Evolutionary conservation across 2,113 vertebrate genomes (phyloP), one percentile per base, ranked within the genome.

Genomic region (Callipepla squamata): DNA sequence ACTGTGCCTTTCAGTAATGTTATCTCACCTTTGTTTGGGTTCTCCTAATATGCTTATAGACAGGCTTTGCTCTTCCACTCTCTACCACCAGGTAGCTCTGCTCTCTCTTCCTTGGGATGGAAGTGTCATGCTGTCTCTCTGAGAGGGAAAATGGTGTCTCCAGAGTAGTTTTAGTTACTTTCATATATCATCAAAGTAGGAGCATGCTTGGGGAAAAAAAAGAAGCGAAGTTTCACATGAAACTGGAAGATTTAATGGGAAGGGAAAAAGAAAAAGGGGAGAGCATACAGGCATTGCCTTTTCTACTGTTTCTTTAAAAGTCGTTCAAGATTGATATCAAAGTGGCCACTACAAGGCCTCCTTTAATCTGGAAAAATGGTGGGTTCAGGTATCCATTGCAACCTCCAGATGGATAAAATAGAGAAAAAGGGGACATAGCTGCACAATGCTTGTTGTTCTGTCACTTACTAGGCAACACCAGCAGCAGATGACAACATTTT

Each of bases 51-150:
- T 3, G 8, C 12, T 44, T 3, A 1, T 3, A 7, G 5, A 11
- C 26, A 55, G 61, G 25, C 53, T 84, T 73, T 92, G 80, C 70
- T 89, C 34, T 94, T 91, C 89, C 42, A 19, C 21, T 59, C 19
- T 87, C 85, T 30, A 19, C 81, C 94, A 96, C 50, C 59, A 95
- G 90, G 22, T 53, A 90, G 89, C 86, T 92, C 88, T 95, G 66
- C 86, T 90, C 81, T 77, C 70, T 82, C 67, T 92, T 90, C 44
- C 42, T 66, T 58, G n/a, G 40, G 32, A 47, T 32, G 48, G 40
- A 65, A 85, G 26, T n/a, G 59, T 66, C 25, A 8, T 2, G 11
- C 6, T 40, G 26, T 20, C 21, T 40, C 30, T 32, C 10, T 20
- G 8, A 20, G 30, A 38, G 23, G 14, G 50, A 53, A 88, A 94